phyloP scores from a whole-genome alignment of 2,797 vertebrate species.

The Sitta carolinensis region DNA sequence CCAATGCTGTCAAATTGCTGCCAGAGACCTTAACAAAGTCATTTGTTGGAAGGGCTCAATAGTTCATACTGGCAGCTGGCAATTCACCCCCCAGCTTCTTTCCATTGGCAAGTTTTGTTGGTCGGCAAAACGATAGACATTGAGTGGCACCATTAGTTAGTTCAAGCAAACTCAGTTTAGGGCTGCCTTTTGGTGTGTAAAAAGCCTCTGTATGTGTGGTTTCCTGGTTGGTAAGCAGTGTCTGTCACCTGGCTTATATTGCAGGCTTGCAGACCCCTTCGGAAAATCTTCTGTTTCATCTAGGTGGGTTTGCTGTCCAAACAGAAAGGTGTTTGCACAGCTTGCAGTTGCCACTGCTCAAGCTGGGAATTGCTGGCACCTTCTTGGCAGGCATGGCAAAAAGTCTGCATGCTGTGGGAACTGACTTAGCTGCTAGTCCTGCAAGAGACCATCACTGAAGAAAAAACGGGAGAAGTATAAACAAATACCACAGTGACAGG shows the following conservation, averaged over 20 bases:
- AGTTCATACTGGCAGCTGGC: not conserved
- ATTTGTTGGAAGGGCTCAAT: not conserved
- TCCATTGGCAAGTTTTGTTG: not conserved
- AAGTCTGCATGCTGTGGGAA: fast-evolving
- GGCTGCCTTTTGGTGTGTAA: not conserved
- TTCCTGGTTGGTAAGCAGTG: not conserved
- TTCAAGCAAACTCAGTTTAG: not conserved
- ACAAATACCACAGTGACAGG: not conserved
- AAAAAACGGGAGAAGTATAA: not conserved
- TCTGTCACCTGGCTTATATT: not conserved
- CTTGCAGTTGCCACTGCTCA: not conserved
- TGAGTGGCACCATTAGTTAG: not conserved
- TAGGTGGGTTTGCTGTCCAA: not conserved
- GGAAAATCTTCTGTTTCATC: not conserved
- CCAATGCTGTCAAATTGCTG: not conserved
- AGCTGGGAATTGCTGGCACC: not conserved
- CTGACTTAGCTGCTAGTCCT: not conserved
- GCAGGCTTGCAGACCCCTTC: not conserved
- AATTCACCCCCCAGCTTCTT: not conserved
- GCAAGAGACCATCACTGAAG: not conserved
- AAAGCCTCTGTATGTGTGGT: not conserved
- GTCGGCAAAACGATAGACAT: not conserved
- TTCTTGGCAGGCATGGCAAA: not conserved
- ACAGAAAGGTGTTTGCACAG: not conserved
- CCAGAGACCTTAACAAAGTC: not conserved